These are phyloP conservation scores for Dendronephthya gigantea DNA, from an alignment of 64 coral and sea anemone species.

Conservation along the genomic window DNA sequence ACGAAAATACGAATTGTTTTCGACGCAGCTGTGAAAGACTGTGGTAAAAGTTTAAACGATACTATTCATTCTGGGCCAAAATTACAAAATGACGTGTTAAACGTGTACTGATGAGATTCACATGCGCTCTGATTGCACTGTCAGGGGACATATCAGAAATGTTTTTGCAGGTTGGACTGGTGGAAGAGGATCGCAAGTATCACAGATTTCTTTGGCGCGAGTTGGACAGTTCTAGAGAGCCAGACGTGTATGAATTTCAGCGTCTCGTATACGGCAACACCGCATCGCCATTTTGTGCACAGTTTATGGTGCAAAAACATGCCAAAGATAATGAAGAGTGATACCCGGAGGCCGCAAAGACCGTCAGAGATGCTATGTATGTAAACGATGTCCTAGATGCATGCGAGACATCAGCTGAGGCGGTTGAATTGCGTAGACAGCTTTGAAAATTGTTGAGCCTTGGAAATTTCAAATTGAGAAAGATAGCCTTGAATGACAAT, in stretches of 20 bases:
- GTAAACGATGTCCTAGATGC: slow-evolving; percentile 41
- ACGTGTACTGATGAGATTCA: slow-evolving; percentile 41
- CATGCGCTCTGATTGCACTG: slow-evolving; percentile 28
- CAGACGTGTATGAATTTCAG: neutral
- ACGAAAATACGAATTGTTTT: slow-evolving; percentile 37
- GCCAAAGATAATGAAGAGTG: slow-evolving; percentile 12
- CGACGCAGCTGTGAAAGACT: slow-evolving; percentile 3
- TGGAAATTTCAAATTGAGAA: no score
- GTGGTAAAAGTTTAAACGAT: slow-evolving; percentile 26
- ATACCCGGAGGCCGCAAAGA: slow-evolving; percentile 37
- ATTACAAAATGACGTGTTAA: slow-evolving; percentile 24
- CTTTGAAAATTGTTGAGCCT: no score
- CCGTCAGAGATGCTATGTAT: slow-evolving; percentile 32
- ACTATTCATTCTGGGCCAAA: slow-evolving; percentile 22
- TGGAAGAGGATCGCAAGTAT: slow-evolving; percentile 26
- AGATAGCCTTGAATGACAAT: no score
- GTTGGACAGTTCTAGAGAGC: neutral
- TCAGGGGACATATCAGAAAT: slow-evolving; percentile 56
- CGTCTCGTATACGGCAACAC: slow-evolving; percentile 17
- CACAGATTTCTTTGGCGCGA: slow-evolving; percentile 48
- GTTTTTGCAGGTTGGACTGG: slow-evolving; percentile 46
- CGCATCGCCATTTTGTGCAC: slow-evolving; percentile 7
- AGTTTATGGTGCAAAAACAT: slow-evolving; percentile 9
- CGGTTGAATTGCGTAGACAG: no score
- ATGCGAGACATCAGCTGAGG: slow-evolving; percentile 17